phyloP scores from a whole-genome alignment of 2,113 vertebrate genomes.

The Cyanistes caeruleus region DNA sequence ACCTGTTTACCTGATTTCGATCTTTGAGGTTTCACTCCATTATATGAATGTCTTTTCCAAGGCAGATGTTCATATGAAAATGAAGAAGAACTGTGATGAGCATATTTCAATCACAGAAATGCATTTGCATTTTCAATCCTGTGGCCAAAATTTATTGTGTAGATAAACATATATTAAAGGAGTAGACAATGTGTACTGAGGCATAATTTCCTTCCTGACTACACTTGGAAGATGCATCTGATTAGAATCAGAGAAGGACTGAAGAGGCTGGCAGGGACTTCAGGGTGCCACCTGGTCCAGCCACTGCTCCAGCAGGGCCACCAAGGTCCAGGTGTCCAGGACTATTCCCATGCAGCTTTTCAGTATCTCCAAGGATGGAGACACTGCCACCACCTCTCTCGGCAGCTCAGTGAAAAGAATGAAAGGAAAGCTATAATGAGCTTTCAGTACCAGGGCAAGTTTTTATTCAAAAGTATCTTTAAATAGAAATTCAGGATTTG shows the following conservation, averaged over 20 bases:
- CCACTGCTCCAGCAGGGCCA: not conserved
- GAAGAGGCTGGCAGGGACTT: not conserved
- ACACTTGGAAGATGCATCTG: not conserved
- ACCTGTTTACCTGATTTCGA: not conserved
- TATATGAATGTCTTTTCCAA: not conserved
- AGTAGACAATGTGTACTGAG: not conserved
- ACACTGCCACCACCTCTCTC: not conserved
- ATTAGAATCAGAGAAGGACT: not conserved
- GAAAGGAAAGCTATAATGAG: not conserved
- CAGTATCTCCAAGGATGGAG: not conserved
- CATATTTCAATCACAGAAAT: not conserved
- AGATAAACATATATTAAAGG: not conserved
- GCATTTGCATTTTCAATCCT: not conserved
- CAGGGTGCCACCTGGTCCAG: not conserved
- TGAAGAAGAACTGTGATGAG: not conserved
- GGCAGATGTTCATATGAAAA: not conserved
- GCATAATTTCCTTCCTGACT: not conserved
- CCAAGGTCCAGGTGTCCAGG: not conserved
- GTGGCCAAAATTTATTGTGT: not conserved
- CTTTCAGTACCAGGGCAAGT: not conserved
- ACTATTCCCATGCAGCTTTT: not conserved
- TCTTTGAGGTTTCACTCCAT: not conserved
- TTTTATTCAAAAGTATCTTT: not conserved
- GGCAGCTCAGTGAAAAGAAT: not conserved
- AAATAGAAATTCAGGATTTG: not conserved